Evolutionary conservation across 2,113 vertebrate species (phyloP).

Genomic region (Oplegnathus fasciatus): DNA sequence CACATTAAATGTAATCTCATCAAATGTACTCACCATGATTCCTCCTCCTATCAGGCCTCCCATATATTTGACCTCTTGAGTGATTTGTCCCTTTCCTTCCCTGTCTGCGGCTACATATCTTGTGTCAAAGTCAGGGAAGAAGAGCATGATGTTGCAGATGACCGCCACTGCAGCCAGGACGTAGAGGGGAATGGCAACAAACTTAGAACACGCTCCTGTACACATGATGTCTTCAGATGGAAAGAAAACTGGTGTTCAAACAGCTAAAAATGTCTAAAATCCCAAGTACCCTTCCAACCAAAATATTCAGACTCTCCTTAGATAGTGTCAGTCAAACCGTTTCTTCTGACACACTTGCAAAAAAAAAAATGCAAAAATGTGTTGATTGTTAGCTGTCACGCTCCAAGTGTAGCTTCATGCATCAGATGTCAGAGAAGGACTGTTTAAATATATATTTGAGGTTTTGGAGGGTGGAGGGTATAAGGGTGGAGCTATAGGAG

Average conservation of each 20-base stretch:
- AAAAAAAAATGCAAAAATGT: no score
- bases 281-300: neutral
- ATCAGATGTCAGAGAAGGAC: neutral
- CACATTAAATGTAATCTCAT: neutral
- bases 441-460: constrained; percentile 14
- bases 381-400: neutral
- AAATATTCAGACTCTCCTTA: neutral
- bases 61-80: constrained; percentile 80
- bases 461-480: neutral
- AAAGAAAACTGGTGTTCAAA: neutral
- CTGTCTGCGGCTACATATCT: constrained; percentile 1
- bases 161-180: constrained; percentile 73
- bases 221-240: constrained; percentile 70
- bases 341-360: neutral
- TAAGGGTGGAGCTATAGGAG: constrained; percentile 20
- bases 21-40: constrained; percentile 75
- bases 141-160: constrained; percentile 82
- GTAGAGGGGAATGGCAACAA: constrained; percentile 77
- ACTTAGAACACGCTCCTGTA: constrained; percentile 79
- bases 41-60: constrained; percentile 83
- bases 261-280: neutral
- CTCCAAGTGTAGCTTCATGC: neutral
- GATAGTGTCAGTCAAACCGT: neutral
- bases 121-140: constrained; percentile 75
- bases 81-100: constrained; percentile 15